Conservation (phyloP, 2,888 invertebrate genomes). For the Pyralis farinalis region DNA sequence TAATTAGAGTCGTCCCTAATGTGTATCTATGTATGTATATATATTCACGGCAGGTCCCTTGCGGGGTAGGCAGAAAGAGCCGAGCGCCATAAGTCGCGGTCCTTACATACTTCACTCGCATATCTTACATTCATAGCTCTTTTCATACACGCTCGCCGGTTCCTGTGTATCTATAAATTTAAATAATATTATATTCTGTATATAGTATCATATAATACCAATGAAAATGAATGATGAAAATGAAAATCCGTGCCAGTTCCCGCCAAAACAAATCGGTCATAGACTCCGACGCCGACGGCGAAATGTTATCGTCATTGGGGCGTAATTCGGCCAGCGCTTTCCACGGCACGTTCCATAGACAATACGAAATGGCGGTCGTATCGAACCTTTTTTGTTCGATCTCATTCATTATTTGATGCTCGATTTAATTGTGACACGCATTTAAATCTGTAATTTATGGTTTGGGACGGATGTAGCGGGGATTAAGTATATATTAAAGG, state of each 20-base stretch:
- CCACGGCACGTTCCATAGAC: constrained; percentile 57
- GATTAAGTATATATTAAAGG: background rate
- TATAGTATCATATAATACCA: too few species aligned
- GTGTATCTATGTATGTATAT: too few species aligned
- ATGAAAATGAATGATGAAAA: too few species aligned
- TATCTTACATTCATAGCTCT: too few species aligned
- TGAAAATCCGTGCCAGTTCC: constrained; percentile 14
- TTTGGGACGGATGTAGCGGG: constrained; percentile 5
- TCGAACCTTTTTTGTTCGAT: constrained; percentile 36
- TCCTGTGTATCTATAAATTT: too few species aligned
- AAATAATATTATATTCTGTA: too few species aligned
- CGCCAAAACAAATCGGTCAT: constrained; percentile 42
- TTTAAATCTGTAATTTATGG: constrained; percentile 10
- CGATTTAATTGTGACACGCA: constrained; percentile 4
- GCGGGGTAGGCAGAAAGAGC: too few species aligned
- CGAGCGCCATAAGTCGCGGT: too few species aligned
- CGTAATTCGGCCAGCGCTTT: constrained; percentile 59
- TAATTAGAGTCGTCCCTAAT: too few species aligned
- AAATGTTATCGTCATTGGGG: constrained; percentile 34
- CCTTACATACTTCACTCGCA: too few species aligned
- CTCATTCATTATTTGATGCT: constrained; percentile 28
- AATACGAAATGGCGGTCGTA: constrained; percentile 26
- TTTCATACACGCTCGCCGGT: too few species aligned
- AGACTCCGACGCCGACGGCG: constrained; percentile 25
- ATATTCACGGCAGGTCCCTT: too few species aligned